Base-by-base conservation (phyloP, 2,888 invertebrate species). In the Cantharis lateralis region DNA sequence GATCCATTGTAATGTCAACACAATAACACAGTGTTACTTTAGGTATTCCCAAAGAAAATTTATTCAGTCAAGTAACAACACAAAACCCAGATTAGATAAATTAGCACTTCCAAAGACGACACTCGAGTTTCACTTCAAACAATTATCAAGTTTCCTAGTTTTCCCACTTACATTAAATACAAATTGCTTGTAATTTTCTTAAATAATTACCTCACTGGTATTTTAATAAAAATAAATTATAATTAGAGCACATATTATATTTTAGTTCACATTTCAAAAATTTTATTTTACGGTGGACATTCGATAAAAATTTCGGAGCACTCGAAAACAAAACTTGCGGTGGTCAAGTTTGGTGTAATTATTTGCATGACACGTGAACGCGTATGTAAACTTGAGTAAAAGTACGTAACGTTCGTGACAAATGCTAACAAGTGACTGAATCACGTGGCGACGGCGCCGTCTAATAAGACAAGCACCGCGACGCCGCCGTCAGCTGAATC, bases 401-500 rank as follows among this genome's bases (percentile, higher is more conserved):
- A 3, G 15, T 63, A 63, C 64, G 24, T 18, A 63, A 63, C 72
- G 15, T 66, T 69, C 69, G 66, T 70, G 32, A 63, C 62, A 62
- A 75, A 79, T 61, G 77, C 77, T 77, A 79, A 79, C 79, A 79
- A 79, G 79, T 79, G 79, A 77, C 79, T 72, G 63, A 77, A 15
- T 74, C 75, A 77, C 79, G 77, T 77, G 79, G 73, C 62, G n/a
- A 61, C 69, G 74, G 74, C 76, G 77, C 77, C 73, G 68, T 68
- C 70, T 70, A 70, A 66, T 63, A 62, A 72, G 74, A 64, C 20
- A 64, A 61, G 78, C 77, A 69, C 71, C 79, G 79, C 79, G 78
- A 71, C 80, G 75, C 74, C 79, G 80, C 71, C 80, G 74, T 74
- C 71, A 70, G 77, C 78, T 80, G 81, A 80, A 77, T 80, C 80